Base-by-base conservation (phyloP, 2,113 vertebrate genomes). In the Ahaetulla prasina region DNA sequence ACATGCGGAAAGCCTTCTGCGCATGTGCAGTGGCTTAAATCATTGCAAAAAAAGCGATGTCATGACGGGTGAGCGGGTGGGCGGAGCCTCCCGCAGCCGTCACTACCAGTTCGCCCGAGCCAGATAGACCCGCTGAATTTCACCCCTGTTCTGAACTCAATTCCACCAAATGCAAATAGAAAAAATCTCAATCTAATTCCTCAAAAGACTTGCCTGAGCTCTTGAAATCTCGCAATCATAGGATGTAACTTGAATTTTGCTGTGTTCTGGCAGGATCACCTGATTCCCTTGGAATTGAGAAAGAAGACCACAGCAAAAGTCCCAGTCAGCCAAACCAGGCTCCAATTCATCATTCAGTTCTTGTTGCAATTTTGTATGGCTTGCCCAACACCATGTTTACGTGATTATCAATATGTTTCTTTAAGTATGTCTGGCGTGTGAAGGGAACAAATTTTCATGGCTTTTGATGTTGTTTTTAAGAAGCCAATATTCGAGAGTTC, bases 341-440 rank as follows among this genome's bases (percentile, higher is more conserved):
- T 94, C 53, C 54, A 50, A 10, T 30, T 88, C 89, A 94, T 43
- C 94, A 97, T 1, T 95, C 97, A 0, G 92, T 92, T 88, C 98
- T 97, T 80, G 98, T 96, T 95, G 98, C 96, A 68, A 68, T 98
- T 68, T 94, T 99, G 0, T 98, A 98, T 87, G 98, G 98, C 47
- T 96, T 98, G 53, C 98, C 98, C 85, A 98, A 98, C 22, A 23
- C 95, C 49, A 87, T 96, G 50, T n/a, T 92, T 27, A 80, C 25
- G 7, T 97, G 89, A 95, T 57, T 80, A 60, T 35, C 85, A 47
- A 49, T 55, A 53, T 0, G 80, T 23, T 84, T 93, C 49, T 68
- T 88, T 80, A 53, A 74, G 10, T 39, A 30, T 2, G 5, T 18
- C 1, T 74, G 1, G 85, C 50, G 10, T 30, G 4, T 45, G 52